These are phyloP conservation scores for Sinocyclocheilus anshuiensis DNA, from an alignment of 2,113 vertebrate genomes.

Conservation along the genomic window DNA sequence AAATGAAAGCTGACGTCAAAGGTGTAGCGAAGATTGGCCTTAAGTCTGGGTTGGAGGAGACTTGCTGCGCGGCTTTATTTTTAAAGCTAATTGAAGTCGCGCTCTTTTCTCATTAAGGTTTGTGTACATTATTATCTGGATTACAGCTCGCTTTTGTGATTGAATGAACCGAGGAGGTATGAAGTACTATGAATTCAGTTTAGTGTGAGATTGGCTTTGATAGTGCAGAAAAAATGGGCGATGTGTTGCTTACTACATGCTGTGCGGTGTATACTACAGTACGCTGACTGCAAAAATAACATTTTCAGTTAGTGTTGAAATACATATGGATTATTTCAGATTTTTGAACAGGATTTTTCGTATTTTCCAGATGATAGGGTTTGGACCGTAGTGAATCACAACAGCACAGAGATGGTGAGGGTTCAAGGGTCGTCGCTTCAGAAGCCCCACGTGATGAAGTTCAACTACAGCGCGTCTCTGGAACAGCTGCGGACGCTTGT, in stretches of 20 bases:
- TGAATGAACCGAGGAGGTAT: slow-evolving; percentile 4
- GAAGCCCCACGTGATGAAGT: slow-evolving; percentile 74
- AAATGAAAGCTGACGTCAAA: slow-evolving; percentile 25
- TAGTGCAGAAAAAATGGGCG: not conserved
- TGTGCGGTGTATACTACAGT: not conserved
- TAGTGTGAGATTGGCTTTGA: not conserved
- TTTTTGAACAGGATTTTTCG: not conserved
- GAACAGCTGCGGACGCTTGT: slow-evolving; percentile 82
- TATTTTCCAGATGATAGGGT: slow-evolving; percentile 79
- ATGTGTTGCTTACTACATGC: not conserved
- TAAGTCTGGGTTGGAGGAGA: not conserved
- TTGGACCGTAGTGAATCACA: slow-evolving; percentile 83
- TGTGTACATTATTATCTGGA: not conserved
- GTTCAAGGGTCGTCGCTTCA: slow-evolving; percentile 66
- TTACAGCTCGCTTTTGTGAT: not conserved
- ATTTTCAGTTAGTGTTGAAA: not conserved
- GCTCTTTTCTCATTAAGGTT: slow-evolving; percentile 6
- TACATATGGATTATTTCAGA: not conserved
- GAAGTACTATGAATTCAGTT: not conserved
- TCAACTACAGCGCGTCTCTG: slow-evolving; percentile 77
- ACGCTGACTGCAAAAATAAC: not conserved
- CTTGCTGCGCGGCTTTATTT: slow-evolving; percentile 22
- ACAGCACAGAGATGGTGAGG: slow-evolving; percentile 74
- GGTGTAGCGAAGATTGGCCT: not conserved
- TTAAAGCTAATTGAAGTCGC: slow-evolving; percentile 27